Evolutionary conservation across 2,888 invertebrate species (phyloP).

Genomic region (Drosophila kanekoi): DNA sequence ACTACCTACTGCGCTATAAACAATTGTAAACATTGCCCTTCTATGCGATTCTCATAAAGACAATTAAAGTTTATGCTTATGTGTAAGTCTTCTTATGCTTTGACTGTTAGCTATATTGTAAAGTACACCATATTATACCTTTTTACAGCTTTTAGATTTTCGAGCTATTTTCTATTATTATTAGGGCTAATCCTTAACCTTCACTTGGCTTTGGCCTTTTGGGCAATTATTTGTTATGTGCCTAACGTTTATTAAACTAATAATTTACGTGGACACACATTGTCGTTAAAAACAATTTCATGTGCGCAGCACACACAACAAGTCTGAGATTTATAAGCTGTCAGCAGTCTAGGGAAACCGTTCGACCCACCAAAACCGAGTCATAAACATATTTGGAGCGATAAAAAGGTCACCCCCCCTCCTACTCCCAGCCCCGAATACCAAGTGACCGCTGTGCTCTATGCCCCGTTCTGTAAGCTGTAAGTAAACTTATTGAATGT

Average conservation of each 20-base stretch:
- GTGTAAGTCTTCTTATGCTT: no score
- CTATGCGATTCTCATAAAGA: no score
- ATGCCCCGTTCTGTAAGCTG: slow-evolving; percentile 27
- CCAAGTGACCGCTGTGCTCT: slow-evolving; percentile 16
- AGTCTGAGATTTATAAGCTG: slow-evolving; percentile 61
- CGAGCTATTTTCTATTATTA: neutral
- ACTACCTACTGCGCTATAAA: no score
- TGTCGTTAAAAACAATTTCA: slow-evolving; percentile 82
- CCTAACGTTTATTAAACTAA: slow-evolving; percentile 79
- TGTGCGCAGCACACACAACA: slow-evolving; percentile 52
- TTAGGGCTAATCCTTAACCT: slow-evolving; percentile 6
- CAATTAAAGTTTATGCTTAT: no score
- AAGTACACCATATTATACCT: no score
- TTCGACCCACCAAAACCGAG: slow-evolving; percentile 21
- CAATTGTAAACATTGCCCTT: no score
- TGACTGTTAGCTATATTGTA: no score
- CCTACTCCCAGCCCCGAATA: no score
- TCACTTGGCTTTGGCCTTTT: slow-evolving; percentile 3
- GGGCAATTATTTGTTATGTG: slow-evolving; percentile 45
- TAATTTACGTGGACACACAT: slow-evolving; percentile 75
- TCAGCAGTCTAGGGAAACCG: slow-evolving; percentile 26
- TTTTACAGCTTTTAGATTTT: no score
- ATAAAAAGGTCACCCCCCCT: slow-evolving; percentile 74
- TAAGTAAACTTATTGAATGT: slow-evolving; percentile 82
- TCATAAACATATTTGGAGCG: slow-evolving; percentile 82